Conservation (phyloP, 2,113 vertebrate species). For the Anser brachyrhynchus region DNA sequence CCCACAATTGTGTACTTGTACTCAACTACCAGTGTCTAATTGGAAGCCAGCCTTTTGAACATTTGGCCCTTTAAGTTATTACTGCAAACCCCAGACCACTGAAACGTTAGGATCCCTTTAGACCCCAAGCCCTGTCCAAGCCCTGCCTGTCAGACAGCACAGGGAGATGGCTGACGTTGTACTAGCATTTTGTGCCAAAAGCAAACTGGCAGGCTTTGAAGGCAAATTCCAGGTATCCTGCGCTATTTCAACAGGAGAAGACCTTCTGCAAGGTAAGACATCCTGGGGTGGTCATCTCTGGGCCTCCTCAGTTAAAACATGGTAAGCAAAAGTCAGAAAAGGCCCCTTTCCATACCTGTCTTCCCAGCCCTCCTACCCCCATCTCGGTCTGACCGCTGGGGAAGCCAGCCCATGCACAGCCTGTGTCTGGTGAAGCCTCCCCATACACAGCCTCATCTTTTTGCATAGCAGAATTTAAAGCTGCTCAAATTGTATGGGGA, state of each 20-base stretch:
- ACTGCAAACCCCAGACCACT: not conserved
- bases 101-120: not conserved
- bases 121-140: not conserved
- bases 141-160: not conserved
- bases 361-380: not conserved
- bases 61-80: slow-evolving; percentile 16
- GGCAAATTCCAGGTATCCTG: not conserved
- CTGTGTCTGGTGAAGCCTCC: not conserved
- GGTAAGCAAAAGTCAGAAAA: not conserved
- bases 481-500: not conserved
- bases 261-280: not conserved
- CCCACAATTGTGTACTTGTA: slow-evolving; percentile 15
- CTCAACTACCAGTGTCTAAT: not conserved
- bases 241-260: not conserved
- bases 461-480: not conserved
- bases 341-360: not conserved
- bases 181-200: not conserved
- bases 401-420: not conserved
- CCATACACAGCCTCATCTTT: not conserved
- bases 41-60: slow-evolving; percentile 42
- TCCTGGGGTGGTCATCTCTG: not conserved
- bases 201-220: not conserved
- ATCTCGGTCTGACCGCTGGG: accelerated
- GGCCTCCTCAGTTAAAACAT: not conserved
- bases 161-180: not conserved